Base-by-base conservation (phyloP, 2,888 invertebrate genomes). In the Allolobophora icterica region DNA sequence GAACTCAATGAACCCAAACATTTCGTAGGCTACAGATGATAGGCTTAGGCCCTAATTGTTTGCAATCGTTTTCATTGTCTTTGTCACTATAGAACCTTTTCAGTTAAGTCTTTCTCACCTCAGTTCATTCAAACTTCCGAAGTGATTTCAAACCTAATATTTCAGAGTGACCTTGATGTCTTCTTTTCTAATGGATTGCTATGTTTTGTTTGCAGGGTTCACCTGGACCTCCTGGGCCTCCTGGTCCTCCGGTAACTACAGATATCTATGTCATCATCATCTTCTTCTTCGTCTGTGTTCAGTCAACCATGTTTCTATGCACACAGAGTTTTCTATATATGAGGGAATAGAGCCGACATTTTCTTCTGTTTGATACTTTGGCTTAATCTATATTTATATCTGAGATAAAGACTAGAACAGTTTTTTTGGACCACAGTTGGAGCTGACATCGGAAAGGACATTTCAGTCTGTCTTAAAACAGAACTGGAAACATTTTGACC, bases 171-270 rank as follows among this genome's bases (percentile, higher is more conserved):
- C 34, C 35, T 1, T n/a, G 34, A 84, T 38, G 38, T 21, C 21
- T 35, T 17, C 17, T 30, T 35, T 35, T 33, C 35, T 87, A 87
- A 87, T 33, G 33, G 30, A 34, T 34, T 35, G 35, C 0, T 6
- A 34, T 35, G 30, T 38, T 91, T 52, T 84, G 17, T 91, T 90
- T 35, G n/a, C 52, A 91, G 91, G 91, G 91, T 58, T 91, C 89
- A 13, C 71, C 90, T 38, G 91, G 91, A 34, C 90, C 91, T 4
- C 91, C 91, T 38, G 91, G 91, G 58, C 91, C 91, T 19, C 91
- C 91, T 34, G 91, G 91, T 52, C 90, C 90, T 71, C 90, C 91
- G 17, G 91, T 91, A 35, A 91, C 45, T 91, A 84, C 40, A 5
- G 45, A 71, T 71, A 71, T 4, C 6, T 71, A 71, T 71, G 24